These are phyloP conservation scores for Leptinotarsa defecta DNA, from an alignment of 1,140 invertebrate species.

Conservation along the genomic window DNA sequence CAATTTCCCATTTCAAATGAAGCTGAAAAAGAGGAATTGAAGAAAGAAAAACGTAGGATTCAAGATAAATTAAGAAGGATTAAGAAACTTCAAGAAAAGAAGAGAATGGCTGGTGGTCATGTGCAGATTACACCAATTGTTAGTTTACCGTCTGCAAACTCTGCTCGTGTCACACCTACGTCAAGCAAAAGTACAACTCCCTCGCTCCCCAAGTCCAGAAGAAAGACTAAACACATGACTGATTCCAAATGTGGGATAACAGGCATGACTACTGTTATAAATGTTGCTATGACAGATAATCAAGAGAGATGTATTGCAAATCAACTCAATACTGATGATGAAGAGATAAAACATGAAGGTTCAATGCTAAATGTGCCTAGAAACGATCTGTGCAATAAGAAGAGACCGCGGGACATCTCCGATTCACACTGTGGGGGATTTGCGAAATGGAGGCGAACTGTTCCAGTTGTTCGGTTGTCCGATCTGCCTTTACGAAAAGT, in stretches of 20 bases:
- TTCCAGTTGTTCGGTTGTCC: slow-evolving; percentile 93
- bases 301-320: slow-evolving; percentile 82
- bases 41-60: slow-evolving; percentile 91
- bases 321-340: slow-evolving; percentile 75
- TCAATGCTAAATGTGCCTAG: slow-evolving; percentile 85
- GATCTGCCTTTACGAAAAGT: slow-evolving; percentile 67
- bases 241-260: slow-evolving; percentile 97
- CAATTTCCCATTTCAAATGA: slow-evolving; percentile 90
- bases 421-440: slow-evolving; percentile 87
- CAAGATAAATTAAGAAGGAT: slow-evolving; percentile 95
- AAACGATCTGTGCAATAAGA: slow-evolving; percentile 72
- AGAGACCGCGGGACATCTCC: slow-evolving; percentile 65
- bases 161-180: not conserved
- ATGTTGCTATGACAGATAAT: slow-evolving; percentile 77
- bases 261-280: slow-evolving; percentile 61
- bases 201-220: slow-evolving; percentile 61
- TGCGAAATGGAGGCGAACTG: slow-evolving; percentile 89
- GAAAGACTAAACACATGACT: slow-evolving; percentile 85
- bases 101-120: slow-evolving; percentile 52
- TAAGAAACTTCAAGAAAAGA: slow-evolving; percentile 88
- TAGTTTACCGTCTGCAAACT: slow-evolving; percentile 25
- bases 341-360: slow-evolving; percentile 78
- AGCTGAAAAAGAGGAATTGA: slow-evolving; percentile 93
- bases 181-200: slow-evolving; percentile 35
- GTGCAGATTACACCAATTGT: not conserved